These are phyloP conservation scores for Asarcornis scutulata DNA, from an alignment of 2,113 vertebrate species.

Conservation along the genomic window DNA sequence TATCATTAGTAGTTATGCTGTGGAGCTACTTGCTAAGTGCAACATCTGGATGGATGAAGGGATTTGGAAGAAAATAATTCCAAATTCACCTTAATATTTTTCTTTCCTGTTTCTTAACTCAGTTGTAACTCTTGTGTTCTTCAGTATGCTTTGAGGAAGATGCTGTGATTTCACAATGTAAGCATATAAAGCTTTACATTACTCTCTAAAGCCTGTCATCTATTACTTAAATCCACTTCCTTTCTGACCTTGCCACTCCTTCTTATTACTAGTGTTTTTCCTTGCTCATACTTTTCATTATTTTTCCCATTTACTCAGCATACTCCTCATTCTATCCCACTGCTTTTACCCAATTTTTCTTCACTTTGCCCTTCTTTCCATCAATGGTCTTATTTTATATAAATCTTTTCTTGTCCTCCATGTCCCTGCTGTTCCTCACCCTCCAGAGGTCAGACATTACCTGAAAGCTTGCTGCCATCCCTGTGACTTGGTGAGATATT, in stretches of 20 bases:
- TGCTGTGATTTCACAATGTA: background rate
- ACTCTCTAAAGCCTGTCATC: background rate
- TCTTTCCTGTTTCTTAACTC: background rate
- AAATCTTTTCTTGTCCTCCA: background rate
- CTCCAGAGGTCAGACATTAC: background rate
- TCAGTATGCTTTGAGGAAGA: background rate
- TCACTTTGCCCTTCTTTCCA: background rate
- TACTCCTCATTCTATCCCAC: background rate
- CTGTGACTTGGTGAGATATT: background rate
- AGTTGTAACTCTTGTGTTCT: background rate
- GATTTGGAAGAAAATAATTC: background rate
- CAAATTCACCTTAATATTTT: background rate
- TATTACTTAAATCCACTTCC: background rate
- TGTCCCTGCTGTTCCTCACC: background rate
- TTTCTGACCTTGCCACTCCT: background rate
- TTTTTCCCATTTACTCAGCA: background rate
- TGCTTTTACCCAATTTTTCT: background rate
- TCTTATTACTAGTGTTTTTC: background rate
- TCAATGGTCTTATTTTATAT: background rate
- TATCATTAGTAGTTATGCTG: background rate
- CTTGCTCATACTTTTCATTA: background rate
- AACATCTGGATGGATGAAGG: background rate
- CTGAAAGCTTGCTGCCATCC: background rate
- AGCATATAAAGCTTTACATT: background rate
- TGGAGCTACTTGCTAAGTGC: background rate